Evolutionary conservation across 2,113 vertebrate species (phyloP), one percentile per base, ranked within the genome.

Genomic region (Siniperca chuatsi): DNA sequence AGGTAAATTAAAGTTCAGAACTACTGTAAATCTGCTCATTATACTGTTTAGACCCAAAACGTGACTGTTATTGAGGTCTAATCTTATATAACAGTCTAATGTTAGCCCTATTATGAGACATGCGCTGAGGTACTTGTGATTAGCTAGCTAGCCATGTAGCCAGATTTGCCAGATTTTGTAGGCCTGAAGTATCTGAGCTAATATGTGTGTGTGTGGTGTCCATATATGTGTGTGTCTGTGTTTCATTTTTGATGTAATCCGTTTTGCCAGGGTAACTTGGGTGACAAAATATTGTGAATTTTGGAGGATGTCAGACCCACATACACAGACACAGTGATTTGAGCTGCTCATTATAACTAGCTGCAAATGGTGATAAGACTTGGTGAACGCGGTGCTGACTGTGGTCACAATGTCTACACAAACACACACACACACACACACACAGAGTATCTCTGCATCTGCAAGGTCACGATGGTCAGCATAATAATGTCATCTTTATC

Each of bases 321-420:
- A 35, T 11, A 76, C 1, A 72, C 60, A 83, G 15, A 61, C 33
- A 75, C 35, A 40, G 20, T n/a, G 21, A 85, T 69, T 75, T 7
- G 21, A 79, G 61, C 65, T 70, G 76, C 87, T 90, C 75, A 87
- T 92, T 89, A 89, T 29, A 83, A 83, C 33, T 15, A 21, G 33
- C 61, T 81, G 67, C 29, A 81, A 71, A 79, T 64, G 66, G 79
- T 71, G 79, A 57, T 77, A 69, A 82, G 71, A 66, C 18, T 67
- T 12, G 2, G 46, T 52, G 69, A 66, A 65, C 1, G 66, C n/a
- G 78, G 71, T 23, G 20, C 44, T 78, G 50, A 60, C 74, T 66
- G 73, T 44, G 52, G 68, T 64, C 58, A 13, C 15, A 68, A 6
- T 58, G 15, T 21, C 65, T 18, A 37, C 78, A 77, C 65, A 50